Base-by-base conservation (phyloP, 1,140 invertebrate genomes). In the Hycleus cichorii region DNA sequence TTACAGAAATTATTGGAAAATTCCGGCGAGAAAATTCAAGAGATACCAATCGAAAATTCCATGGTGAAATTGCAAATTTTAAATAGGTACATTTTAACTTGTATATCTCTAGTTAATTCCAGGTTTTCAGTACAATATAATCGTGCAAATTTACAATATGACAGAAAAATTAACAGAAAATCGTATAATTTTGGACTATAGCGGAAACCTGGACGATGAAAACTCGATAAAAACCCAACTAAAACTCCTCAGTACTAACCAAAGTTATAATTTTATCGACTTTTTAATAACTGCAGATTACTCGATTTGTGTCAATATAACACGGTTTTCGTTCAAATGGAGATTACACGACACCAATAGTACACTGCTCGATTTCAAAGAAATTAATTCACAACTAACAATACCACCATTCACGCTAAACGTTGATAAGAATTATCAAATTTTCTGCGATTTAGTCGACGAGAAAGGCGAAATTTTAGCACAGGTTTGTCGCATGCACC, bases 111-210 rank as follows among this genome's bases (percentile, higher is more conserved):
- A 63, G 61, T 27, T 63, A 38, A 12, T 53, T 4, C 45, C 58
- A 2, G 61, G 58, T 2, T 49, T 60, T 39, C 55, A 60, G 11
- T 63, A 63, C 53, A 46, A 57, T 11, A 38, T 63, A 4, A 58
- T 60, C 32, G 61, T 63, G 18, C 44, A 10, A 1, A 7, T 63
- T 32, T 32, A 32, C 3, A 32, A 32, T 32, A 32, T 7, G 32
- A 32, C 32, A 18, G 32, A 4, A 4, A 32, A 32, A 5, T 7
- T 5, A 32, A 32, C 32, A 32, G 32, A 32, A 18, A 18, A 32
- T 32, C 32, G 32, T 5, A 32, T 32, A 4, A 32, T 32, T 32
- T 7, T 32, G 4, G 32, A 32, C 7, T 32, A 32, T 32, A 32
- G 7, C 7, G 32, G 32, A 5, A 7, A 32, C 2, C 4, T 32